Conservation (phyloP, 2,113 vertebrate species). For the Siphamia tubifer region DNA sequence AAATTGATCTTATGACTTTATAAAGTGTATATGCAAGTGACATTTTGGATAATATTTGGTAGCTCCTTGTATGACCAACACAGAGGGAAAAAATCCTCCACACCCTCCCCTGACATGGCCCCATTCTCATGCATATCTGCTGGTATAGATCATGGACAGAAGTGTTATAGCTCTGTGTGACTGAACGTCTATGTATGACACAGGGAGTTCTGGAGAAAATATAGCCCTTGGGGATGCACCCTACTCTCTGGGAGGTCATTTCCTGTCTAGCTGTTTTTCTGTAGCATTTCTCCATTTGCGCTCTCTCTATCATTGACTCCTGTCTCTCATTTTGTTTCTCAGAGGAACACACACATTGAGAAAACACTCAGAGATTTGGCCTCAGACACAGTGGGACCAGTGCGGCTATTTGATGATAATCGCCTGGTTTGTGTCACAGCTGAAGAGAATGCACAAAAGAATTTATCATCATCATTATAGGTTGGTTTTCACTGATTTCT, state of each 20-base stretch:
- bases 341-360: constrained; percentile 55
- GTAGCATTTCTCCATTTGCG: constrained; percentile 1
- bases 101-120: not conserved
- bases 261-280: constrained; percentile 56
- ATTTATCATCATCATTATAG: not conserved
- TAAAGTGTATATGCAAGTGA: too few species aligned
- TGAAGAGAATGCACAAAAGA: constrained; percentile 2
- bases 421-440: constrained; percentile 26
- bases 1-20: too few species aligned
- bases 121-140: constrained; percentile 55
- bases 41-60: constrained; percentile 9
- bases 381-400: constrained; percentile 29
- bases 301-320: not conserved
- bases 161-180: constrained; percentile 24
- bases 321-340: constrained; percentile 4
- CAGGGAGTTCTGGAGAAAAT: constrained; percentile 22
- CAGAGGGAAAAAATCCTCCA: not conserved
- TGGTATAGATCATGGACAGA: constrained; percentile 38
- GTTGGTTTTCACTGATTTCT: not conserved
- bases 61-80: constrained; percentile 1
- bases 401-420: constrained; percentile 24
- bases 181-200: constrained; percentile 21
- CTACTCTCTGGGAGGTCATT: constrained; percentile 60
- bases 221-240: constrained; percentile 58
- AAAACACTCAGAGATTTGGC: constrained; percentile 16